Base-by-base conservation (phyloP, 2,888 invertebrate genomes). In the Campoletis raptor region DNA sequence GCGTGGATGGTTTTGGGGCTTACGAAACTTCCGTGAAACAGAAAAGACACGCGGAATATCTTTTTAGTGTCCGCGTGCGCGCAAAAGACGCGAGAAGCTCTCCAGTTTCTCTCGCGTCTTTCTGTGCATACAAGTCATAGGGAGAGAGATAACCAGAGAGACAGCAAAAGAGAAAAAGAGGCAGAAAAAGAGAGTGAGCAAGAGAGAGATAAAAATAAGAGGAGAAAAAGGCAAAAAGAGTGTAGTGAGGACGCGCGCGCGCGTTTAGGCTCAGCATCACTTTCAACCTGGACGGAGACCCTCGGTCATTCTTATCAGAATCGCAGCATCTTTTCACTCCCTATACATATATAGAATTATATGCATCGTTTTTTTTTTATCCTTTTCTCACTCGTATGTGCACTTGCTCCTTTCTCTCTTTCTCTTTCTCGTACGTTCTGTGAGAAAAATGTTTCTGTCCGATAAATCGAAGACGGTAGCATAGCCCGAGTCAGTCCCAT, bases 281-380 rank as follows among this genome's bases (percentile, higher is more conserved):
- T 90, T 90, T 90, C 89, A 90, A 88, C 88, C 90, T 90, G 86
- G 90, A 90, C 90, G 89, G 89, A 87, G 87, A 89, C 90, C 90
- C 90, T 92, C 91, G 90, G 89, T 91, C 91, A 90, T 89, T 79
- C 90, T 92, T 92, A 92, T 93, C 92, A 89, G 67, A 45, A 73
- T 80, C 81, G 82, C 83, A 89, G 87, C 87, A 92, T 92, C 92
- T 91, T 86, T 78, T 36, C 80, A 54, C 84, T 81, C 73, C 45
- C 78, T 84, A 77, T 82, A 48, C 30, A 70, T 70, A 48, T 81
- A 81, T 73, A 72, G 40, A 67, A 30, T 30, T 40, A 40, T 21
- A 42, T 81, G 45, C 48, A 54, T 80, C 76, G n/a, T n/a, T n/a
- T n/a, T 70, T 40, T 52, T 70, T 80, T 42, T 70, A 45, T 74